Evolutionary conservation across 2,888 invertebrate species (phyloP), one percentile per base, ranked within the genome.

Genomic region (Euphydryas editha): DNA sequence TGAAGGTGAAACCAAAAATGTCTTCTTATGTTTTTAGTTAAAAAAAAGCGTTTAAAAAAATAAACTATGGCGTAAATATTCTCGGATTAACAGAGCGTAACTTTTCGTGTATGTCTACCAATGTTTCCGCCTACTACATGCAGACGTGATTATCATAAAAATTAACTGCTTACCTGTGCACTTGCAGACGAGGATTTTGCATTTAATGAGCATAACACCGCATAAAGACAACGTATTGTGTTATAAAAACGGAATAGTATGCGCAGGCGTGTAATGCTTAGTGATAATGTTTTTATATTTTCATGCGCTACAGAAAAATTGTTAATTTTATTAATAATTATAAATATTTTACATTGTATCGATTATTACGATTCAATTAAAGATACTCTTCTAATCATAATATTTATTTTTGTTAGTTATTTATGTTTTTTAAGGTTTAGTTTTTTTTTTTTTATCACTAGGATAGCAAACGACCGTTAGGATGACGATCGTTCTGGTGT

Each of bases 71-170:
- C 73, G 71, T 71, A 73, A 77, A 80, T 80, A 80, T 80, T 80
- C 76, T 79, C 74, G 77, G 75, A 76, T 79, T 79, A 78, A 71
- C 75, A 76, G 70, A 73, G 73, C 76, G 78, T 80, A 82, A 81
- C 78, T 75, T 64, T 68, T 72, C 74, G 71, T 74, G 72, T 76
- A 78, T 67, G 68, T 74, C 74, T 80, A 80, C 77, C 76, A 79
- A 77, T 77, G 81, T 82, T 83, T 79, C 81, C 81, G 82, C 81
- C 81, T 80, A 79, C 81, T 77, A 81, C 84, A 84, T 82, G 81
- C 81, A 80, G 78, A 77, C 74, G 73, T 79, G 77, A 84, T 89
- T 81, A 86, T 83, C 85, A 81, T 88, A 86, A 88, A 87, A 85
- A 85, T 79, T 85, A 82, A 88, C 79, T 81, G 76, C 78, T 76